Percentiles rank a stretch among this genome's conserved stretches.
These are phyloP conservation scores for Drosophila equinoxialis DNA, from an alignment of 1,140 invertebrate genomes.

Conservation along the genomic window DNA sequence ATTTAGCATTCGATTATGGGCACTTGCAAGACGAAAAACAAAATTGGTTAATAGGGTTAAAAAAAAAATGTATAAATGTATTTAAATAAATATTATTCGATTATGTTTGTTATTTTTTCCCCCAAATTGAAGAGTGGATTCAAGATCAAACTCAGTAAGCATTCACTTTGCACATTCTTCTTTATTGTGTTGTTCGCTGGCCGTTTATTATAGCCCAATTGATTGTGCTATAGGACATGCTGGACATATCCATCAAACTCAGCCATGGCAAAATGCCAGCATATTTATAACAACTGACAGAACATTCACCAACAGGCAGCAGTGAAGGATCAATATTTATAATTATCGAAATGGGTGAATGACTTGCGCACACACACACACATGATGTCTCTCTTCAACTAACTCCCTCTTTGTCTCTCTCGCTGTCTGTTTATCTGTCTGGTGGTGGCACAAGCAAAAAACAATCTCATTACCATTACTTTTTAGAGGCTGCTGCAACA, in stretches of 20 bases:
- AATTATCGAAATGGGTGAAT: conserved; percentile 45
- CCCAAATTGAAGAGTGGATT: not conserved
- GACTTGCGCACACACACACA: not conserved
- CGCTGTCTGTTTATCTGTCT: not conserved
- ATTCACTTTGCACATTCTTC: not conserved
- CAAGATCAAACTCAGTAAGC: not conserved
- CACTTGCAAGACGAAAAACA: too few relatives aligned
- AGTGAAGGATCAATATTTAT: conserved; percentile 51
- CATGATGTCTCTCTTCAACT: not conserved
- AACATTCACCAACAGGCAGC: conserved; percentile 35
- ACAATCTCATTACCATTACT: conserved; percentile 78
- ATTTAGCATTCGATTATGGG: too few relatives aligned
- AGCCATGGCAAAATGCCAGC: conserved; percentile 48
- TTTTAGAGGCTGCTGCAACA: conserved; percentile 64
- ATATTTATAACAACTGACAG: conserved; percentile 61
- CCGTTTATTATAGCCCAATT: not conserved
- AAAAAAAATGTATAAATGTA: too few relatives aligned
- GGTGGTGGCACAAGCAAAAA: conserved; percentile 31
- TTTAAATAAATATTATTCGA: too few relatives aligned
- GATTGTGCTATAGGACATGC: not conserved
- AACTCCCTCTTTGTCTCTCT: not conserved
- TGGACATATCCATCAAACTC: conserved; percentile 56
- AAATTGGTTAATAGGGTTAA: too few relatives aligned
- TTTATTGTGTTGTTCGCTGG: not conserved
- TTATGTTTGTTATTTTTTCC: not conserved